A percentile compares a stretch with the other conserved stretches of the same genome.
Evolutionary conservation across 2,113 vertebrate genomes (phyloP).

Genomic region (Neoarius graeffei): DNA sequence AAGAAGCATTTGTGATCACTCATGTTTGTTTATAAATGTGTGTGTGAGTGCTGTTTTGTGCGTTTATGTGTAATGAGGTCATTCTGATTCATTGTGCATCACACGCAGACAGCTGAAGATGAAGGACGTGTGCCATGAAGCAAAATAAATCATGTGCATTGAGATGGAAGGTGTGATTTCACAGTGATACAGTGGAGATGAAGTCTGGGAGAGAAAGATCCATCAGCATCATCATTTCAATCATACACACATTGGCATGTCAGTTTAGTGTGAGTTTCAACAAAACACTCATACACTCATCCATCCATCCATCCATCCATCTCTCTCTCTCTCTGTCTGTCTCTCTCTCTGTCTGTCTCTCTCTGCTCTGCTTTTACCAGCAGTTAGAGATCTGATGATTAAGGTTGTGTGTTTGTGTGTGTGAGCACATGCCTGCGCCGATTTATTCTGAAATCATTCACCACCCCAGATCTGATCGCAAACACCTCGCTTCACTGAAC

Average conservation of each 20-base stretch:
- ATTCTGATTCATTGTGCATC: neutral
- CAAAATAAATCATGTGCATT: slow-evolving; percentile 10
- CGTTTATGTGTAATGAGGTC: neutral
- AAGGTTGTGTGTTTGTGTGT: neutral
- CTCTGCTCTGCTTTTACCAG: neutral
- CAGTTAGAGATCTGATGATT: neutral
- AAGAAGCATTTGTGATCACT: neutral
- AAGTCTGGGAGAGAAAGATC: neutral
- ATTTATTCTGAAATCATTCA: slow-evolving; percentile 11
- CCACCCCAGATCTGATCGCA: neutral
- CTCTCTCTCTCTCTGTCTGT: neutral
- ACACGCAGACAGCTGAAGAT: slow-evolving; percentile 2
- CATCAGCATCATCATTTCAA: neutral
- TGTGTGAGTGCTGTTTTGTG: neutral
- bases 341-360: neutral
- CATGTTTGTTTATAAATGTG: neutral
- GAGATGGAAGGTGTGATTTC: neutral
- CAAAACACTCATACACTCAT: neutral
- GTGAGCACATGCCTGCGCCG: neutral
- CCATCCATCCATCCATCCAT: neutral
- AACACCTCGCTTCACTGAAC: neutral
- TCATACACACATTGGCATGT: neutral
- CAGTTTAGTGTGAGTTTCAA: neutral
- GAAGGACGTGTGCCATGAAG: neutral
- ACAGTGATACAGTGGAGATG: neutral